Evolutionary conservation across 2,797 vertebrate genomes (phyloP), one percentile per base, ranked within the genome.

Genomic region (Buphagus erythrorhynchus): DNA sequence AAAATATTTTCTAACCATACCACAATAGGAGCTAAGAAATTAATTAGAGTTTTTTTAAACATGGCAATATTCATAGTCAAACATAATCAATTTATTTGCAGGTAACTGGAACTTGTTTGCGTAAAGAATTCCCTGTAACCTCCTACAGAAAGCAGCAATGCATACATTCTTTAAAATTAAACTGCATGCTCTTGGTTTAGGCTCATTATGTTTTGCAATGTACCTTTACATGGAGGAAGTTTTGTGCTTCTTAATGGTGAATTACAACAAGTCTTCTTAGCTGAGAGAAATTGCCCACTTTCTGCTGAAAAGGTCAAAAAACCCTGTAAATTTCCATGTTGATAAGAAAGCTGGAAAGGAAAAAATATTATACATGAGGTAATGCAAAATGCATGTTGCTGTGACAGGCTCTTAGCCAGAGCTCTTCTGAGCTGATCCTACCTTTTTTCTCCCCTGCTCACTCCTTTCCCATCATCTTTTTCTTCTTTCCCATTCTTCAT

Each of bases 401-500:
- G 84, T 88, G 73, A 77, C 13, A 26, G 88, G 95, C 95, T 90
- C 13, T 16, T 31, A 93, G 87, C 93, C 95, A 97, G 90, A 85
- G 72, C 66, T 88, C 26, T 77, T 67, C 62, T 58, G 73, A 83
- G 61, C 43, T 72, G 58, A 78, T 88, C 78, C 46, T 71, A 81
- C 91, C 45, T 75, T 86, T 79, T 74, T 57, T 51, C 21, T 85
- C 29, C 43, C 68, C 66, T 80, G 28, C 20, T 75, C 46, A 86
- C 88, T 93, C 58, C 92, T 89, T 96, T 59, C 49, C 83, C 58
- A 63, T 58, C 58, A 63, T 58, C 87, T 74, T 55, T 87, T 91
- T 79, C 90, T 74, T 80, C 63, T 95, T 96, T 97, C 89, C 78
- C 83, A 94, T 80, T 87, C 95, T 96, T 95, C 88, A 33, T 76